phyloP scores from a whole-genome alignment of 2,888 invertebrate species.

The Ypsolopha scabrella region DNA sequence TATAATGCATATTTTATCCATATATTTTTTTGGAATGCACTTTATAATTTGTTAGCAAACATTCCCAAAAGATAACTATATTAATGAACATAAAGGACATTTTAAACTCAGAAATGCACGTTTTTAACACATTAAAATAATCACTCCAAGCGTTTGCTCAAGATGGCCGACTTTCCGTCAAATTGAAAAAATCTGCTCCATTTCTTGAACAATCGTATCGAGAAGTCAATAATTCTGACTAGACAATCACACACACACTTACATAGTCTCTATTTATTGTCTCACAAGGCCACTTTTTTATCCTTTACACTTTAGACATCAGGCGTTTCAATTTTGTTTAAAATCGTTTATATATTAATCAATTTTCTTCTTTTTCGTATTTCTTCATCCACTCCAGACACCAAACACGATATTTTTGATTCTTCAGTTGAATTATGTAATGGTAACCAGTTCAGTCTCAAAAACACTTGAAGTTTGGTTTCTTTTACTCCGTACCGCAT shows the following conservation, averaged over 20 bases:
- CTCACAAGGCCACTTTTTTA: constrained; percentile 12
- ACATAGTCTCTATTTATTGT: neutral
- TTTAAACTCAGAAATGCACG: constrained; percentile 29
- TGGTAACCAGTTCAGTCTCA: neutral
- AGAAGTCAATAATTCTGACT: constrained; percentile 29
- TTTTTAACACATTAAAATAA: constrained; percentile 16
- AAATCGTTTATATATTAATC: neutral
- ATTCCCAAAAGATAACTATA: neutral
- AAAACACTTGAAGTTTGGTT: neutral
- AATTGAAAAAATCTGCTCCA: neutral
- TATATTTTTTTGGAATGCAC: constrained; percentile 15
- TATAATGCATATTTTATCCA: constrained; percentile 4
- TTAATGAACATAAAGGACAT: neutral
- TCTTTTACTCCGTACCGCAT: neutral
- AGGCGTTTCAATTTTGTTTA: constrained; percentile 2
- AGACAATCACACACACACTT: constrained; percentile 49
- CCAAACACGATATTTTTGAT: too few relatives aligned
- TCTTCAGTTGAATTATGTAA: too few relatives aligned
- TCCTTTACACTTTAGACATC: neutral
- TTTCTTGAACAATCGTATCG: neutral
- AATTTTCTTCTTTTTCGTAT: too few relatives aligned
- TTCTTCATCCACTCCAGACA: too few relatives aligned
- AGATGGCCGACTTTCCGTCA: neutral
- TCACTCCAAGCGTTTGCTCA: neutral
- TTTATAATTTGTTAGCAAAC: constrained; percentile 11